Base-by-base conservation (phyloP, 2,113 vertebrate species). In the Hippopotamus amphibius region DNA sequence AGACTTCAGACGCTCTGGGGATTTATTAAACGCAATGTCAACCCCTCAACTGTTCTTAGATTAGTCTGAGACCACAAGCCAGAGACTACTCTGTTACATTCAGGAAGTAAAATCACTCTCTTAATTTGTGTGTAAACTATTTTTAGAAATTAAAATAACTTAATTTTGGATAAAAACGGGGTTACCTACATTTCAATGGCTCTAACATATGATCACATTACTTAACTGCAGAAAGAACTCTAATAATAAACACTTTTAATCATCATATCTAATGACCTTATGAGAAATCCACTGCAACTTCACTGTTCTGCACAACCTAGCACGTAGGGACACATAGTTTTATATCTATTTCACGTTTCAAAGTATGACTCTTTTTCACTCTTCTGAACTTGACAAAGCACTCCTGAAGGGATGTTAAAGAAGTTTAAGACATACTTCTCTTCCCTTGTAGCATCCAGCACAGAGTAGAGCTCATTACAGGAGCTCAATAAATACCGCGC, bases 101-200 rank as follows among this genome's bases (percentile, higher is more conserved):
- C 13, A 91, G 22, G 41, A 90, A 87, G 57, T 53, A 76, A 97
- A 93, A 79, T 46, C 22, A 9, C 28, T 90, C 33, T 83, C n/a
- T 59, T 85, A 61, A 95, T 85, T 81, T 81, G 21, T 90, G 21
- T 88, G 43, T 33, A 65, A 97, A 92, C 37, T 86, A 76, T 59
- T 71, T 71, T 93, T 93, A 86, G 57, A 74, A 96, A 90, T 74
- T 82, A 88, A 95, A 95, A 43, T 80, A 37, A 74, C 82, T 82
- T 82, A 66, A 74, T 59, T 88, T 66, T 9, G 41, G 57, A 53
- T n/a, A 66, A 61, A 43, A 55, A 96, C 82, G 80, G 13, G 19
- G 7, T 5, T 66, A 55, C 26, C 9, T 81, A 77, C 15, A 80
- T 69, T 96, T 87, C 63, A 86, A 41, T 53, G 30, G 80, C 16